Percentiles rank a stretch among this genome's conserved stretches.
Conservation (phyloP, 2,888 invertebrate genomes). For the Meandrusa payeni region DNA sequence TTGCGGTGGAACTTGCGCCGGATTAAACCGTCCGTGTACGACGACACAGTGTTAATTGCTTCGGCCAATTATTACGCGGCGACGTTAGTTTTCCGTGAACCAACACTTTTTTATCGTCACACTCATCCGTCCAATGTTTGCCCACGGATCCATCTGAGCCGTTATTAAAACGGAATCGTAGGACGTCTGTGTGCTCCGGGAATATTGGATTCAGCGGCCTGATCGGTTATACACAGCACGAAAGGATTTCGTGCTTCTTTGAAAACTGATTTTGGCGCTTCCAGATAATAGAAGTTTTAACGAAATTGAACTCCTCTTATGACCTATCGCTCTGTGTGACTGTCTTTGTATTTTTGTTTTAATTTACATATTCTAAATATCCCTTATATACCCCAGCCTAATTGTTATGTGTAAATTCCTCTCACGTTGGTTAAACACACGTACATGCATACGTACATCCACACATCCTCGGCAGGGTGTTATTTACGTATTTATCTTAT, state of each 20-base stretch:
- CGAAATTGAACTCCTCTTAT: too few species aligned
- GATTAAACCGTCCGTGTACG: slow-evolving; percentile 32
- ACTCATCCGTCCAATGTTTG: slow-evolving; percentile 39
- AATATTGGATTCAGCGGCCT: slow-evolving; percentile 40
- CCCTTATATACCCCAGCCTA: too few species aligned
- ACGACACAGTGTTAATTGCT: slow-evolving; percentile 38
- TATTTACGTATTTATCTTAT: too few species aligned
- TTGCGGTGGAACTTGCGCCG: slow-evolving; percentile 36
- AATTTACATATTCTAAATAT: too few species aligned
- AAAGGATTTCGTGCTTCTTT: slow-evolving; percentile 12
- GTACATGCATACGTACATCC: too few species aligned
- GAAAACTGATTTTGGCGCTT: slow-evolving; percentile 16
- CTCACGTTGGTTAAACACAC: too few species aligned
- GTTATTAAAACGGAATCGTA: slow-evolving; percentile 45
- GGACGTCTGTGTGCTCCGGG: slow-evolving; percentile 32
- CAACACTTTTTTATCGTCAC: slow-evolving; percentile 33
- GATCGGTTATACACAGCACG: slow-evolving; percentile 7
- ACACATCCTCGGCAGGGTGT: too few species aligned
- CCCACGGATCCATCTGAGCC: slow-evolving; percentile 36
- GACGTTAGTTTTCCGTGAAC: slow-evolving; percentile 30
- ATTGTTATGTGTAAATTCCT: too few species aligned
- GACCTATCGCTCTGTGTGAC: too few species aligned
- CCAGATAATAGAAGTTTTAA: too few species aligned
- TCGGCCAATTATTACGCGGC: slow-evolving; percentile 39
- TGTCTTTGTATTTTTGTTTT: too few species aligned